phyloP scores from a whole-genome alignment of 2,888 invertebrate species.

The Epistrophe eligans region DNA sequence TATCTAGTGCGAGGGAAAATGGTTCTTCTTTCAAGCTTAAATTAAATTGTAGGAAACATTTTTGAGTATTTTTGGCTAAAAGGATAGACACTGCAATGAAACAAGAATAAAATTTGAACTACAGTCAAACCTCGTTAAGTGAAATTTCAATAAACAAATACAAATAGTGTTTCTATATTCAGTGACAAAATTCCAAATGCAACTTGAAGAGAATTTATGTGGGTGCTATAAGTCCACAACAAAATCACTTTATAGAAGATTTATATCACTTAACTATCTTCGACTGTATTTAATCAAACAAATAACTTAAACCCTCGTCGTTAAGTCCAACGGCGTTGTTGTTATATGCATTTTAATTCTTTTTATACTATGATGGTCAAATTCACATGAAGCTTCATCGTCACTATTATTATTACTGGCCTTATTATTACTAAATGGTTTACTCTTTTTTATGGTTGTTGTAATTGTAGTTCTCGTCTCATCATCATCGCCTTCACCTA shows the following conservation, averaged over 20 bases:
- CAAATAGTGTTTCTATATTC: too few relatives aligned
- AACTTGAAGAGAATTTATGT: too few relatives aligned
- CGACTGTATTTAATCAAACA: not conserved
- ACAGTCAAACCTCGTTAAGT: not conserved
- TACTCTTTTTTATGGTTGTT: constrained; percentile 76
- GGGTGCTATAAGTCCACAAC: too few relatives aligned
- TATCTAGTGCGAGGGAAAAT: not conserved
- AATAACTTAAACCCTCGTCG: constrained; percentile 87
- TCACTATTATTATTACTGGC: constrained; percentile 81
- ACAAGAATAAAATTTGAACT: not conserved
- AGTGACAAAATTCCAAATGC: not conserved
- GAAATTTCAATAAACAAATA: not conserved
- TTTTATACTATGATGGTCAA: constrained; percentile 84
- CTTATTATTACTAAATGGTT: constrained; percentile 67
- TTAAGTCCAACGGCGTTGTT: constrained; percentile 84
- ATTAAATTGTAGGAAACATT: not conserved
- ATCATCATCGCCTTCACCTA: constrained; percentile 75
- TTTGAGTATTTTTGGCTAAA: constrained; percentile 15
- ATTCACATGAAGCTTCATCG: constrained; percentile 85
- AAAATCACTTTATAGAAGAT: too few relatives aligned
- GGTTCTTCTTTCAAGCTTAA: not conserved
- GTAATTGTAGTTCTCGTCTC: constrained; percentile 77
- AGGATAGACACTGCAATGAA: not conserved
- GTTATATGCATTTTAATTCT: constrained; percentile 84
- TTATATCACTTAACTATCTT: not conserved